Conservation (phyloP, 2,797 vertebrate genomes). For the Aulostomus chinensis region DNA sequence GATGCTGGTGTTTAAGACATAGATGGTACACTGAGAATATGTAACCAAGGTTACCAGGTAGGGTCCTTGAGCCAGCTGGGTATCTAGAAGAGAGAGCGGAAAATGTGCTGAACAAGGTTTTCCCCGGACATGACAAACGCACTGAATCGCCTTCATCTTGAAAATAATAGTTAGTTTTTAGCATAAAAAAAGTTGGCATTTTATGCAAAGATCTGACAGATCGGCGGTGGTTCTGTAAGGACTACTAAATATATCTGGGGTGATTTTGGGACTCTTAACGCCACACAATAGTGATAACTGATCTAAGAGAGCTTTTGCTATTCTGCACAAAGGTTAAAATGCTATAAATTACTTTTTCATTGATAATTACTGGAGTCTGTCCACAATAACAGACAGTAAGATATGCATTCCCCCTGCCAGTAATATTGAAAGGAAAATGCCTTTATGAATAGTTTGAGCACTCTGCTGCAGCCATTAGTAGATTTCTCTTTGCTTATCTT, state of each 20-base stretch:
- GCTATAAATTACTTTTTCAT: constrained; percentile 4
- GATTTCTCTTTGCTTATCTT: constrained; percentile 30
- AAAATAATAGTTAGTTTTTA: too few relatives aligned
- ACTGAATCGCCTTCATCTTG: too few relatives aligned
- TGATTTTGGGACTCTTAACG: too few relatives aligned
- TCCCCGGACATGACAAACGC: too few relatives aligned
- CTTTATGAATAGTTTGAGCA: constrained; percentile 8
- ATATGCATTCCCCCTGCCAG: constrained; percentile 2
- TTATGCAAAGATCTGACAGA: too few relatives aligned
- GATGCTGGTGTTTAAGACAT: constrained; percentile 36
- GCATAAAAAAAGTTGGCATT: too few relatives aligned
- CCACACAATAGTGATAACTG: too few relatives aligned
- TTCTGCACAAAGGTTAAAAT: constrained; percentile 8
- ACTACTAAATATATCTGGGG: too few relatives aligned
- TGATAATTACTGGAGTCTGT: constrained; percentile 1
- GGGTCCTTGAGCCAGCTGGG: constrained; percentile 5
- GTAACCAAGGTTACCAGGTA: constrained; percentile 21
- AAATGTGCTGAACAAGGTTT: too few relatives aligned
- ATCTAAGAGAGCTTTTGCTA: not conserved
- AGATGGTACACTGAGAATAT: constrained; percentile 19
- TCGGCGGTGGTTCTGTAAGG: too few relatives aligned
- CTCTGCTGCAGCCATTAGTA: constrained; percentile 4
- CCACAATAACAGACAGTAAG: not conserved
- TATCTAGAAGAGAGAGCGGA: not conserved
- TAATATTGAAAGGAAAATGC: constrained; percentile 1